phyloP scores from a whole-genome alignment of 2,113 vertebrate genomes.

The Platichthys flesus region DNA sequence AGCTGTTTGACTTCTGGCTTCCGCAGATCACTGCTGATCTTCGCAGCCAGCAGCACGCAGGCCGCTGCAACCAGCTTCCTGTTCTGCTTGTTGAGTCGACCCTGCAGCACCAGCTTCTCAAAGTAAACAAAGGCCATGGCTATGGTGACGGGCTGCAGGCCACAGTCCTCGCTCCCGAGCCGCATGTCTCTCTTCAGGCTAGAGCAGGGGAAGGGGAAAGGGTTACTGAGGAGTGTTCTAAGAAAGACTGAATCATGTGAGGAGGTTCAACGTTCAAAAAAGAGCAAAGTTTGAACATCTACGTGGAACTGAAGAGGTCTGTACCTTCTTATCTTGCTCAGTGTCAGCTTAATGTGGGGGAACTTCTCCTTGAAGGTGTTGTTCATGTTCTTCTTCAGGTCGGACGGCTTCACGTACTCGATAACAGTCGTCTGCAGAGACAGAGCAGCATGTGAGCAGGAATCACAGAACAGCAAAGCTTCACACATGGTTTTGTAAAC shows the following conservation, averaged over 20 bases:
- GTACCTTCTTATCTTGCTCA: constrained; percentile 98
- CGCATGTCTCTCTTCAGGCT: constrained; percentile 97
- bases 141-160: constrained; percentile 92
- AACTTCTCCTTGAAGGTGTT: constrained; percentile 97
- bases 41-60: constrained; percentile 95
- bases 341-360: constrained; percentile 93
- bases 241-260: background rate
- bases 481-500: too few relatives aligned
- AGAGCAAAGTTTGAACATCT: too few relatives aligned
- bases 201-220: background rate
- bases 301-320: background rate
- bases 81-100: constrained; percentile 97
- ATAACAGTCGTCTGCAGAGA: constrained; percentile 92
- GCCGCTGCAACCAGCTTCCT: constrained; percentile 95
- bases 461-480: too few relatives aligned
- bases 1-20: constrained; percentile 94
- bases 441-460: background rate
- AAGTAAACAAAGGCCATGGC: constrained; percentile 99
- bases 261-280: background rate
- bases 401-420: constrained; percentile 96
- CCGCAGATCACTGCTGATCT: constrained; percentile 97
- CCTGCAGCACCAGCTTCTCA: constrained; percentile 97
- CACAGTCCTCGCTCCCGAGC: constrained; percentile 90
- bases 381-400: constrained; percentile 99
- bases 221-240: background rate